Evolutionary conservation across 2,888 invertebrate species (phyloP).

Genomic region (Drosophila nigricruria): DNA sequence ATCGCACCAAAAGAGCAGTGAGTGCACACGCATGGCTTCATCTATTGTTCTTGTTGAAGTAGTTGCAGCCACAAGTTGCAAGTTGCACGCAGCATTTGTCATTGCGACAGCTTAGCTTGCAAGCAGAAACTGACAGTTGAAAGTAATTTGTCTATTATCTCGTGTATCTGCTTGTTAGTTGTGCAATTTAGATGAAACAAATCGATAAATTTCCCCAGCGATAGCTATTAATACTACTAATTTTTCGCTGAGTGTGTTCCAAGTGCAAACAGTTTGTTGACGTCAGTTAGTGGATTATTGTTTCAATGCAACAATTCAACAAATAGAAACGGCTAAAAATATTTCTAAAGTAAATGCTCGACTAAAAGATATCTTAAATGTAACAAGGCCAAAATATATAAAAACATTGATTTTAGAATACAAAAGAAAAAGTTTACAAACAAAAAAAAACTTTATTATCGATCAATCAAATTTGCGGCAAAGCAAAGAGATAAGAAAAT

Average conservation of each 20-base stretch:
- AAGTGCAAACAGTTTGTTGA: slow-evolving; percentile 34
- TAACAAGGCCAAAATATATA: neutral
- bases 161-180: slow-evolving; percentile 34
- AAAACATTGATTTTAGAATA: neutral
- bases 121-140: neutral
- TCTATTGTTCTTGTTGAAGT: slow-evolving; percentile 17
- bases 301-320: slow-evolving; percentile 14
- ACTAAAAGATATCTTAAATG: slow-evolving; percentile 19
- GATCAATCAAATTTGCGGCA: slow-evolving; percentile 1
- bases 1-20: neutral
- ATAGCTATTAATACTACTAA: too few species aligned
- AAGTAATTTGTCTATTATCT: slow-evolving; percentile 26
- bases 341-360: neutral
- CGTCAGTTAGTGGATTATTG: slow-evolving; percentile 33
- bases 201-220: slow-evolving; percentile 31
- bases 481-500: neutral
- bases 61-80: slow-evolving; percentile 43
- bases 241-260: slow-evolving; percentile 9
- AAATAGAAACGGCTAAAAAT: slow-evolving; percentile 1
- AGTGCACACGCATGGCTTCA: slow-evolving; percentile 15
- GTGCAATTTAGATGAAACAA: slow-evolving; percentile 24
- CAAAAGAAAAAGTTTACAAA: neutral
- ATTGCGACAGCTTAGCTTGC: slow-evolving; percentile 25
- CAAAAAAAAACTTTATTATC: neutral
- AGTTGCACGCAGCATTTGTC: slow-evolving; percentile 38